Evolutionary conservation across 2,797 vertebrate genomes (phyloP).

Genomic region (Anguilla megastoma): DNA sequence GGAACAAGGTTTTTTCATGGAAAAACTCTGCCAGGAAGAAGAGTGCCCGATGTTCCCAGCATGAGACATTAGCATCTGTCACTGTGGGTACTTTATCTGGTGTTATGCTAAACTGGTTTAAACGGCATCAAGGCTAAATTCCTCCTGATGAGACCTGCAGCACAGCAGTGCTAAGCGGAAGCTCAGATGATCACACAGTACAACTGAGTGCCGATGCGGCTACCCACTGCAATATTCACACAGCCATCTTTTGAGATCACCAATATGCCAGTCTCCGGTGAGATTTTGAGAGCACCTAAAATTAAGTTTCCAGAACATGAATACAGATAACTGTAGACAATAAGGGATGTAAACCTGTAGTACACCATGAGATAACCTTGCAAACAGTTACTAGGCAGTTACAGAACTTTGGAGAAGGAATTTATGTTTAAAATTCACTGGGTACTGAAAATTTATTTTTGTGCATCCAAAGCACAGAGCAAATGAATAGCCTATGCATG

Average conservation of each 20-base stretch:
- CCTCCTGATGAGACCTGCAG: slow-evolving; percentile 61
- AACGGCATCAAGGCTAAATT: slow-evolving; percentile 63
- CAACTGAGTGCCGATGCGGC: slow-evolving; percentile 24
- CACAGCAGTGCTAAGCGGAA: slow-evolving; percentile 49
- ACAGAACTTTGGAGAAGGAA: too few relatives aligned
- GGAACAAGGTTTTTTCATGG: slow-evolving; percentile 39
- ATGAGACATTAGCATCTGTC: slow-evolving; percentile 71
- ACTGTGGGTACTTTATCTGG: slow-evolving; percentile 62
- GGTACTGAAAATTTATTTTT: too few relatives aligned
- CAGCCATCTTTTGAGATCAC: slow-evolving; percentile 56
- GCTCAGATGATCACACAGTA: slow-evolving; percentile 55
- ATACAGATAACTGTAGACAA: slow-evolving; percentile 39
- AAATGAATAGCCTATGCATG: too few relatives aligned
- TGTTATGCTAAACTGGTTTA: slow-evolving; percentile 72
- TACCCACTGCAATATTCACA: slow-evolving; percentile 57
- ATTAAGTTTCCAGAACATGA: slow-evolving; percentile 45
- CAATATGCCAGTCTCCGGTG: slow-evolving; percentile 55
- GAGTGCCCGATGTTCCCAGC: slow-evolving; percentile 29
- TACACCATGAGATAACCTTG: too few relatives aligned
- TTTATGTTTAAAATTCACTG: too few relatives aligned
- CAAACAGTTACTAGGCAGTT: too few relatives aligned
- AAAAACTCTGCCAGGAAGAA: slow-evolving; percentile 34
- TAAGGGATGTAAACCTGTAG: slow-evolving; percentile 24
- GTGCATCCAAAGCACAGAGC: too few relatives aligned
- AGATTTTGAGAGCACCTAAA: slow-evolving; percentile 48